Conservation (phyloP, 2,797 vertebrate species). For the Anomalospiza imberbis region DNA sequence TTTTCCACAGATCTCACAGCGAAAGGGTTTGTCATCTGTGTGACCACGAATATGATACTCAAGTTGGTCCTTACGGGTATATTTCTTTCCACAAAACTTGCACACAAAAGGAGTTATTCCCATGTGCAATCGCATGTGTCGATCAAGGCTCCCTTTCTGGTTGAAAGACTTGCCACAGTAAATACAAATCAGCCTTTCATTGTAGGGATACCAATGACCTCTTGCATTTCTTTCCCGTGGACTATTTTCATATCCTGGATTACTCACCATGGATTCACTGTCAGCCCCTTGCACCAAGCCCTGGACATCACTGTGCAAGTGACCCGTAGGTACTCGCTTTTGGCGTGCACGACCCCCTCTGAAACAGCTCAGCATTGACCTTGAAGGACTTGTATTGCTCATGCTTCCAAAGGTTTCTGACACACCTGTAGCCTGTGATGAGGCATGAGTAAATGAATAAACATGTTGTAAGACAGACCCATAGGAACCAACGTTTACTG, state of each 20-base stretch:
- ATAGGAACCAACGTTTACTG: slow-evolving; percentile 94
- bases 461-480: slow-evolving; percentile 90
- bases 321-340: slow-evolving; percentile 80
- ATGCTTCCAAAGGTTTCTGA: slow-evolving; percentile 83
- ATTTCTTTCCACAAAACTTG: slow-evolving; percentile 98
- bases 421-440: slow-evolving; percentile 76
- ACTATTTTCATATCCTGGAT: slow-evolving; percentile 83
- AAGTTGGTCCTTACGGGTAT: slow-evolving; percentile 97
- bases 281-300: slow-evolving; percentile 78
- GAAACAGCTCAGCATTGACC: slow-evolving; percentile 91
- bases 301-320: slow-evolving; percentile 72
- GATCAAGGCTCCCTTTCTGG: slow-evolving; percentile 97
- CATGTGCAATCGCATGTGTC: slow-evolving; percentile 99
- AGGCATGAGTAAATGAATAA: slow-evolving; percentile 85
- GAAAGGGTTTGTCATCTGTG: slow-evolving; percentile 98
- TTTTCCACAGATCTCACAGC: slow-evolving; percentile 98
- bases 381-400: slow-evolving; percentile 90
- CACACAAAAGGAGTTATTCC: slow-evolving; percentile 98
- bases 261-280: slow-evolving; percentile 73
- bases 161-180: slow-evolving; percentile 99
- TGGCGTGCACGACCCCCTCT: slow-evolving; percentile 86
- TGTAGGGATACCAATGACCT: slow-evolving; percentile 95
- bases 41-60: slow-evolving; percentile 99
- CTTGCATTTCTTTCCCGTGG: slow-evolving; percentile 87
- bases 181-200: slow-evolving; percentile 94